Evolutionary conservation across 2,113 vertebrate genomes (phyloP), one percentile per base, ranked within the genome.

Genomic region (Dipodomys merriami): DNA sequence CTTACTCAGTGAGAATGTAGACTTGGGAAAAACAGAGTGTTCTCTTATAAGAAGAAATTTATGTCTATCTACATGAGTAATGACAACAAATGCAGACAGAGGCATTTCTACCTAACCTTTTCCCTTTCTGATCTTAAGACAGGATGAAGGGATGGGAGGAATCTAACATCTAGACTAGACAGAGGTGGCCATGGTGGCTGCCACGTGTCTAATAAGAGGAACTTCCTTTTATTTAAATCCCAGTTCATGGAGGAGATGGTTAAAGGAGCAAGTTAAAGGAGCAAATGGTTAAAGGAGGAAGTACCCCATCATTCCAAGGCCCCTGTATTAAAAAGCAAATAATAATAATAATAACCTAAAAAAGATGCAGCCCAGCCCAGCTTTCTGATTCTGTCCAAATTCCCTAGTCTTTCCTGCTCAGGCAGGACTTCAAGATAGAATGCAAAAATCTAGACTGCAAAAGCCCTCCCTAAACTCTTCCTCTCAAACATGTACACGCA

Each of bases 201-300:
- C 33, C 72, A 65, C 7, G 62, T 64, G 62, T 6, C 5, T 64
- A 22, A 6, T 64, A 23, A 25, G 62, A 9, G 62, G 6, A 64
- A 64, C 62, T 64, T 64, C 20, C 22, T 25, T 25, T 64, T 64
- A 23, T 64, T 57, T 57, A 15, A 57, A 57, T 57, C 53, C 53
- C 27, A 82, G 39, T 29, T 77, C 72, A 29, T 35, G 6, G 46
- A 83, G 57, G 79, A 91, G 39, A 7, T 16, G 10, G 13, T 30
- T 89, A 90, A 87, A 80, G 65, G 49, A 33, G 71, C 25, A n/a
- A n/a, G 13, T 30, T 89, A 90, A 87, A 80, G 65, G 49, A 33
- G 71, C 25, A n/a, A n/a, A 7, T 16, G 10, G 13, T 30, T 89
- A 90, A 87, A 80, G 65, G 57, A 72, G n/a, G 19, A 79, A 80